Base-by-base conservation (phyloP, 2,797 vertebrate species). In the Sciurus vulgaris region DNA sequence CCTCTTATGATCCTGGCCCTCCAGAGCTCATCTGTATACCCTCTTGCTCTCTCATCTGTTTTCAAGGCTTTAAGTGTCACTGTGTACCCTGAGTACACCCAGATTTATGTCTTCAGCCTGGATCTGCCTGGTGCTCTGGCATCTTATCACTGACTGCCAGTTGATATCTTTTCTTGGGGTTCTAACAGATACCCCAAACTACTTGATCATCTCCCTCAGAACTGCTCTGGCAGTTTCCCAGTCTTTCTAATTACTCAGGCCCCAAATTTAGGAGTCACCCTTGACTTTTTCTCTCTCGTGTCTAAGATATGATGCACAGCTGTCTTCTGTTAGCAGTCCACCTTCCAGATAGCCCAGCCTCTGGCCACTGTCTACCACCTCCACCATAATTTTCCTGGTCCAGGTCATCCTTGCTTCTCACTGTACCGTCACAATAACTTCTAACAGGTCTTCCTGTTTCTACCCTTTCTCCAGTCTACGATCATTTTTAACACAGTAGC, bases 11-110 rank as follows among this genome's bases (percentile, higher is more conserved):
- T 38, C 76, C 3, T 9, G 24, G 18, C 15, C 7, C 38, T 28
- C 35, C 5, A 9, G n/a, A 35, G 11, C 9, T 11, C 15, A n/a
- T 14, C 22, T 41, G 13, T 1, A 12, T 54, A n/a, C 1, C 5
- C 5, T 14, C 38, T 24, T 13, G 12, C 3, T 20, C n/a, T 33
- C 56, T 28, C 7, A 2, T 47, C 56, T 11, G 2, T 14, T 35
- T 74, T 69, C 24, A 26, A 24, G 47, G 51, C 38, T 63, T 33
- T 30, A 65, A 78, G 41, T 38, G 17, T 41, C 2, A 30, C n/a
- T 35, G 14, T 33, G 6, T 1, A 49, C 22, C 5, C 24, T 4
- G 18, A 38, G 8, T 47, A 28, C 59, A 26, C 30, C 59, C 59
- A 38, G 5, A 2, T 59, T 67, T 33, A 9, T 33, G 2, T 30